Evolutionary conservation across 2,888 invertebrate genomes (phyloP), one percentile per base, ranked within the genome.

Genomic region (Lutraria lutraria): DNA sequence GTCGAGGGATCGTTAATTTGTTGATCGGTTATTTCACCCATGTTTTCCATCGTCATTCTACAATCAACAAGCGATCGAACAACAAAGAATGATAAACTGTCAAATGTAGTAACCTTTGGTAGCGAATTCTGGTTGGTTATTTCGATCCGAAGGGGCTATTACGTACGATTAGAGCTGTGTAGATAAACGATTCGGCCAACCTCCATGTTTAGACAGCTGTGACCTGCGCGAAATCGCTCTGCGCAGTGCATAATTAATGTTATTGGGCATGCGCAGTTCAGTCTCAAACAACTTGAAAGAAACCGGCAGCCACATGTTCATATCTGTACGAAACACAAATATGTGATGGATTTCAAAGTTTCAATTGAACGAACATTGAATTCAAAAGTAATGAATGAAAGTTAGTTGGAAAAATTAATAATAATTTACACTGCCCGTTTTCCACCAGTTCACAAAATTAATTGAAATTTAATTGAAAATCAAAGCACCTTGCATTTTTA

Each of bases 11-110:
- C 96, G 95, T 95, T 95, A 95, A 96, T 96, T 95, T 95, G 96
- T 95, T 96, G 96, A 94, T 96, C 96, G 93, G 94, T 94, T 94
- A 96, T 94, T 95, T 96, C 96, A 93, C 96, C 96, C 96, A 96
- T 96, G 95, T 96, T 96, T 95, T 96, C 97, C 96, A 96, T 97
- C 95, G 96, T 97, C 96, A 96, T 96, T 95, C 96, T 95, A 93
- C 93, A 95, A 95, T 95, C 94, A 95, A 95, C 94, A 95, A 94
- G 93, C 95, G 95, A 96, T 95, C 96, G 95, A 95, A 96, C 94
- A 94, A 94, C 94, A 94, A 94, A 95, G 94, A 95, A 95, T 95
- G 95, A 95, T 95, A 95, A 94, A 95, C 95, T 95, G 95, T 95
- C 95, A 95, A 94, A 95, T 94, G 94, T 92, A 93, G 94, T 95